These are phyloP conservation scores for Rhadina sibilatrix DNA, from an alignment of 2,113 vertebrate genomes.

Conservation along the genomic window DNA sequence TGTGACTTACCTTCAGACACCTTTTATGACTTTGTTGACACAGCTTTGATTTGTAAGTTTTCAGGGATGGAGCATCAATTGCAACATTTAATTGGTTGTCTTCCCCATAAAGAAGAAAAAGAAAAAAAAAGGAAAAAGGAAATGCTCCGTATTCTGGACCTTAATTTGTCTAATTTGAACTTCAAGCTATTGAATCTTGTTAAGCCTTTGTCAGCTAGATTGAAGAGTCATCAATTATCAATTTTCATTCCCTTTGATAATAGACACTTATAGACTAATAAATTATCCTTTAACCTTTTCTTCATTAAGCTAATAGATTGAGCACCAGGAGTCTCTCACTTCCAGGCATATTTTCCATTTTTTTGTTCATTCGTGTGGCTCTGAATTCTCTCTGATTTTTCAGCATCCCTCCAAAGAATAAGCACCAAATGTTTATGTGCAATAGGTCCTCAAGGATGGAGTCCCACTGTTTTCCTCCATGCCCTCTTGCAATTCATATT, in stretches of 20 bases:
- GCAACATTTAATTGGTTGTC: background rate
- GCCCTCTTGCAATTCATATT: background rate
- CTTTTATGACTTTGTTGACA: conserved; percentile 11
- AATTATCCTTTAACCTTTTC: conserved; percentile 67
- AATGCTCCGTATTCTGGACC: background rate
- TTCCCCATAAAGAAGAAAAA: background rate
- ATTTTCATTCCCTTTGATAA: conserved; percentile 62
- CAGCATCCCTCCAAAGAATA: background rate
- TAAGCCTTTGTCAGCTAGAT: conserved; percentile 61
- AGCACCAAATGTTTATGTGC: background rate
- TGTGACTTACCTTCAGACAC: background rate
- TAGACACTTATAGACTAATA: conserved; percentile 61
- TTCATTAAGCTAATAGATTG: conserved; percentile 59
- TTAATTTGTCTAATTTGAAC: conserved; percentile 64
- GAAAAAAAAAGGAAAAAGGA: background rate
- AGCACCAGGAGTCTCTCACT: conserved; percentile 47
- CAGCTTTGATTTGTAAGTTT: conserved; percentile 6
- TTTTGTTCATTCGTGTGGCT: background rate
- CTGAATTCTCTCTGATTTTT: background rate
- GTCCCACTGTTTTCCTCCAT: background rate
- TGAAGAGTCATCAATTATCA: conserved; percentile 59
- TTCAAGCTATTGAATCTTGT: conserved; percentile 52
- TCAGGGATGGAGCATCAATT: background rate
- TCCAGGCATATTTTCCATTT: conserved; percentile 44
- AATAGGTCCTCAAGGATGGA: background rate